Percentiles rank a stretch among this genome's conserved stretches.
Conservation (phyloP, 2,888 invertebrate species). For the Sceliomorpha sp. region DNA sequence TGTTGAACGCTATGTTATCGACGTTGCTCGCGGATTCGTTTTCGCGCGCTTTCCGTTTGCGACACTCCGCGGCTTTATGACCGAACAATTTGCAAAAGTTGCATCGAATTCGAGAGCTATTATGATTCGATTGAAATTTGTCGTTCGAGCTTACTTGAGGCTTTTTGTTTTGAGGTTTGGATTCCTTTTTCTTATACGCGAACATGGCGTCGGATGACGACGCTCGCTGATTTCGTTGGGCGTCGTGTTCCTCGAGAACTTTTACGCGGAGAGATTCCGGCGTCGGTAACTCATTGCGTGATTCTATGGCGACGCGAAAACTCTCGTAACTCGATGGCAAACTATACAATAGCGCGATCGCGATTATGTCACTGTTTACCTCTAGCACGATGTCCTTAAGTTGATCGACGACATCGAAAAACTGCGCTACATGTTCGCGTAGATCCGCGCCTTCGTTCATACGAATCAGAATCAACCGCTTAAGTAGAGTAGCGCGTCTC, state of each 20-base stretch:
- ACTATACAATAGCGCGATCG: no score
- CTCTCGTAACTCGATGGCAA: constrained; percentile 4
- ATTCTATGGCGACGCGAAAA: background rate
- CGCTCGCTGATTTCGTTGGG: background rate
- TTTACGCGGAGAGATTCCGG: constrained; percentile 4
- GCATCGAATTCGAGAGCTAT: constrained; percentile 4
- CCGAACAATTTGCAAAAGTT: no score
- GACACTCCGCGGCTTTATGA: no score
- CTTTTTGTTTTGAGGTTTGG: constrained; percentile 5
- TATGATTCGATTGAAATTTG: background rate
- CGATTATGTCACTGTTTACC: background rate
- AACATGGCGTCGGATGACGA: constrained; percentile 13
- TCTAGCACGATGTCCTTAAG: background rate
- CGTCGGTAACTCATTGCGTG: constrained; percentile 7
- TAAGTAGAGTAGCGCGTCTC: background rate
- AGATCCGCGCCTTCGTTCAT: background rate
- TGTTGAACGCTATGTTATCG: no score
- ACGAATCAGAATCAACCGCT: background rate
- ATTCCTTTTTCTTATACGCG: constrained; percentile 1
- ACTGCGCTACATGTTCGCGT: background rate
- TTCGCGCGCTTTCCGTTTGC: no score
- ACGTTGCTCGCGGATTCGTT: no score
- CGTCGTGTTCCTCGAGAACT: constrained; percentile 4
- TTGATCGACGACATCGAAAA: background rate
- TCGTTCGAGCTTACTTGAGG: background rate